Base-by-base conservation (phyloP, 2,888 invertebrate genomes). In the Platycheirus albimanus region DNA sequence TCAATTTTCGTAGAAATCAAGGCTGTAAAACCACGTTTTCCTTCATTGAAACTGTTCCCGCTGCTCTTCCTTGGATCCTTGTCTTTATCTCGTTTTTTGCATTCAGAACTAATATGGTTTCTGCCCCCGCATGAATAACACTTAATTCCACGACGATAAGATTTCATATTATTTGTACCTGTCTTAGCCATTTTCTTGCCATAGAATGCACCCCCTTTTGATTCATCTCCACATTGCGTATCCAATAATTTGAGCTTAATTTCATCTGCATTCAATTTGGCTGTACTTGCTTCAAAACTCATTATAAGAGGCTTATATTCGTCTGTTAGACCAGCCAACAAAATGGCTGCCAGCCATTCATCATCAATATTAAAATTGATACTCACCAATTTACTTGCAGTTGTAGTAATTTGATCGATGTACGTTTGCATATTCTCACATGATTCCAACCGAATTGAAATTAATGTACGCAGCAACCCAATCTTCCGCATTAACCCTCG, bases 401-500 rank as follows among this genome's bases (percentile, higher is more conserved):
- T n/a, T n/a, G n/a, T n/a, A n/a, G n/a, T n/a, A n/a, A n/a, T n/a
- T n/a, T n/a, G n/a, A n/a, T n/a, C n/a, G n/a, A n/a, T n/a, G n/a
- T n/a, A n/a, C n/a, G n/a, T n/a, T n/a, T n/a, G n/a, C n/a, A n/a
- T n/a, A n/a, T n/a, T n/a, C n/a, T n/a, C n/a, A n/a, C n/a, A n/a
- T n/a, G n/a, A n/a, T n/a, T n/a, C n/a, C 11, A 74, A 56, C 45
- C 56, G 43, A 74, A 74, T 74, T 11, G 66, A 74, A 17, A 66
- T 66, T 33, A 74, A 47, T 6, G 54, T 54, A 8, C 74, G 56
- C 41, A 75, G 36, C 17, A 67, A 58, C 8, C 75, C 67, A 13
- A 58, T 67, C 49, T 67, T 58, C 6, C 67, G 10, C 58, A 75
- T 56, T 19, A 56, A 45, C 7, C 66, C 75, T 19, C 75, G 66